Base-by-base conservation (phyloP, 2,888 invertebrate species). In the Gastracanthus pulcherrimus region DNA sequence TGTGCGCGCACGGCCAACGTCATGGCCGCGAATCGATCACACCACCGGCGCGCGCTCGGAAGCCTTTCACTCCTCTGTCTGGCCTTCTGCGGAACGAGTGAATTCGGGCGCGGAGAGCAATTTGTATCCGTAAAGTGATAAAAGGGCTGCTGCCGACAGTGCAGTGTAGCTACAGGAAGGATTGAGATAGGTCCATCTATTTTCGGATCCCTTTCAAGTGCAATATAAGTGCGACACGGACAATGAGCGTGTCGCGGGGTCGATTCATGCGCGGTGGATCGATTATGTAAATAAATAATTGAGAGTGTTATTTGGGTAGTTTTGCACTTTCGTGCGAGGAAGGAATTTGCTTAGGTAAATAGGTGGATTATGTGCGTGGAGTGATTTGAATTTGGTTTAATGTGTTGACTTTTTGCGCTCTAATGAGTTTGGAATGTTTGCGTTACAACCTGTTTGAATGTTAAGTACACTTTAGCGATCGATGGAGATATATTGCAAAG, bases 11-110 rank as follows among this genome's bases (percentile, higher is more conserved):
- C n/a, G n/a, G n/a, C n/a, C n/a, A 26, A 7, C 41, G 38, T 26
- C 38, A 71, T 71, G 58, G 71, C 58, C 58, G 58, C 29, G 71
- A 58, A 71, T 71, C 71, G 29, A 71, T 71, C 71, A 71, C 16
- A n/a, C 23, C n/a, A 34, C 29, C 48, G 7, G 26, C 26, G 60
- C 2, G 16, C 5, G 2, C n/a, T n/a, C 4, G 19, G 7, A 29
- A 29, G 48, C 48, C 34, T 69, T 67, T 71, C 67, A n/a, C 3
- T 45, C 16, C n/a, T 48, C n/a, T n/a, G n/a, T n/a, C n/a, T n/a
- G n/a, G n/a, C n/a, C n/a, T 23, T 13, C 13, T 19, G 6, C 11
- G 16, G n/a, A 34, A 62, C 6, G 36, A 62, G 34, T 62, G 34
- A 62, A 62, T 62, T 62, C 36, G 62, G 55, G 7, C 36, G 34